These are phyloP conservation scores for Holacanthus passer DNA, from an alignment of 2,113 vertebrate species.

Conservation along the genomic window DNA sequence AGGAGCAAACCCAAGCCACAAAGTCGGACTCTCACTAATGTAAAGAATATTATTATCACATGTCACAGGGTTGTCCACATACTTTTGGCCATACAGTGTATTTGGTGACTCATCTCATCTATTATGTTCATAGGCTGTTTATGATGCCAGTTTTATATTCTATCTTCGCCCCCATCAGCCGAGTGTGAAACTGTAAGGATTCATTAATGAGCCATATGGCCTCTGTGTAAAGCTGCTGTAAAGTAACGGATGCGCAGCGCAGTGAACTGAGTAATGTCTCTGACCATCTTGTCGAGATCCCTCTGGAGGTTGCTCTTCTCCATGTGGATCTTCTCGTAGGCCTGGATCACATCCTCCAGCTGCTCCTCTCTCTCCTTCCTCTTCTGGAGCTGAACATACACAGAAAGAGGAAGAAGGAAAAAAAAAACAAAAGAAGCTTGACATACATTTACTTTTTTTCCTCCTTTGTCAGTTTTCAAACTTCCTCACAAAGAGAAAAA, in stretches of 20 bases:
- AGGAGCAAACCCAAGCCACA: no score
- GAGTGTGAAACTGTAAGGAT: neutral
- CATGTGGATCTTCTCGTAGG: conserved; percentile 97
- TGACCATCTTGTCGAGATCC: conserved; percentile 95
- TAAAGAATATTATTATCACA: neutral
- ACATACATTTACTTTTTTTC: conserved; percentile 6
- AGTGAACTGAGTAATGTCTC: conserved; percentile 16
- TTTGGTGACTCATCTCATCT: neutral
- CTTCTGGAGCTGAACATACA: conserved; percentile 89
- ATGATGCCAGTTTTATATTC: neutral
- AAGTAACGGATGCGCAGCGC: neutral
- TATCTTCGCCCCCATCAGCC: neutral
- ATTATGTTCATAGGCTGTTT: neutral
- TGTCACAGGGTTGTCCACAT: neutral
- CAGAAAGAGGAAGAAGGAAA: conserved; percentile 9
- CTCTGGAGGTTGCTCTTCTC: conserved; percentile 95
- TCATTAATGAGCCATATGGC: conserved; percentile 32
- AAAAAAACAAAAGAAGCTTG: conserved; percentile 5
- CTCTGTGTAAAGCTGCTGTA: neutral
- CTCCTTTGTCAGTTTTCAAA: conserved; percentile 46
- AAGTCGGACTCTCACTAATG: neutral
- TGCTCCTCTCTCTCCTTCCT: conserved; percentile 96
- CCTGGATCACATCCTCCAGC: conserved; percentile 97
- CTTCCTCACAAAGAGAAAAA: conserved; percentile 19
- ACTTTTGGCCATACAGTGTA: neutral